phyloP scores from a whole-genome alignment of 2,113 vertebrate genomes.

The Ovis canadensis region DNA sequence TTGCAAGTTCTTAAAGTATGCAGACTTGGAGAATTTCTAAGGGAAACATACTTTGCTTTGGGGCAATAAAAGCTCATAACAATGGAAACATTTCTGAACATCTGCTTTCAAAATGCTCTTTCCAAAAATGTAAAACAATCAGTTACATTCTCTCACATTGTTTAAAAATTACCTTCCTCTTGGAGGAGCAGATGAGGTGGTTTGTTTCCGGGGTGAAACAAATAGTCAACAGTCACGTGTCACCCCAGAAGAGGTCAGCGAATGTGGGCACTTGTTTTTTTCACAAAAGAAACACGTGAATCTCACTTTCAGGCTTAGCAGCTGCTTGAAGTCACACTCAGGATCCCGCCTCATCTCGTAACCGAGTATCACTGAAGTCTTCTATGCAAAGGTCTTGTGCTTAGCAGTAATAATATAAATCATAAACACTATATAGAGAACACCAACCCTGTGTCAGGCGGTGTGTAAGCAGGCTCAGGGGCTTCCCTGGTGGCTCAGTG shows the following conservation, averaged over 20 bases:
- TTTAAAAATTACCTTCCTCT: constrained; percentile 9
- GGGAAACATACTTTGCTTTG: neutral
- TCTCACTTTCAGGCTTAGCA: neutral
- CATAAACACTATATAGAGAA: neutral
- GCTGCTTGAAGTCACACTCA: neutral
- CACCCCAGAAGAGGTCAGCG: neutral
- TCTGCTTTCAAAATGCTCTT: neutral
- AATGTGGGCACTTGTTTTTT: neutral
- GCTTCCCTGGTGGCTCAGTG: neutral
- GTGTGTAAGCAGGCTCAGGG: neutral
- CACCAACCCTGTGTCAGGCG: neutral
- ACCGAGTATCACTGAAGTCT: neutral
- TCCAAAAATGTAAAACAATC: neutral
- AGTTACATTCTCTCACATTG: neutral
- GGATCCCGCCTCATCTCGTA: neutral
- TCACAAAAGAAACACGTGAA: neutral
- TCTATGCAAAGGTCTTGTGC: neutral
- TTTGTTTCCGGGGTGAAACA: neutral
- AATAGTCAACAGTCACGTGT: neutral
- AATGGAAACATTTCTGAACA: constrained; percentile 3
- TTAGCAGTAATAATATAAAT: neutral
- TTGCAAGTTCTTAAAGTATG: neutral
- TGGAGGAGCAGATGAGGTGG: neutral
- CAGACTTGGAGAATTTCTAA: neutral
- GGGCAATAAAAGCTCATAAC: neutral